These are phyloP conservation scores for Caenorhabditis angaria DNA, from an alignment of 2,888 invertebrate species.

Conservation along the genomic window DNA sequence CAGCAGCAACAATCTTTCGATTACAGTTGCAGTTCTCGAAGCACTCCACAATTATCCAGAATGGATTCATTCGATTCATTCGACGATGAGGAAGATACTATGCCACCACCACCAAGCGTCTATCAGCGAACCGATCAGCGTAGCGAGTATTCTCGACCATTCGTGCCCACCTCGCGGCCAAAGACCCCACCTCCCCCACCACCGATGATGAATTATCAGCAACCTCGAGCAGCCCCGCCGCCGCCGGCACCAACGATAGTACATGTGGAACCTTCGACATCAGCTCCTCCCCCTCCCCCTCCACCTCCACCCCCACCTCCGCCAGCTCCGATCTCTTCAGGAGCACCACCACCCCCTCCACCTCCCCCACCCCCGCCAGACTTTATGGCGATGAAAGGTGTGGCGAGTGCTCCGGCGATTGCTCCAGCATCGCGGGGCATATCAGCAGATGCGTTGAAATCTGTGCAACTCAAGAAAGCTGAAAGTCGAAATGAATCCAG, in stretches of 20 bases:
- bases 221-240: conserved; percentile 26
- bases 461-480: conserved; percentile 42
- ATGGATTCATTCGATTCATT: conserved; percentile 53
- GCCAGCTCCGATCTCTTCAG: conserved; percentile 26
- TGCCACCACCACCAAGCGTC: conserved; percentile 22
- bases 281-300: conserved; percentile 52
- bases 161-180: conserved; percentile 57
- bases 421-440: no score
- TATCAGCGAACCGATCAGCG: conserved; percentile 23
- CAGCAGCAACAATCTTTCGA: conserved; percentile 26
- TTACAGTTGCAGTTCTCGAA: conserved; percentile 36
- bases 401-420: conserved; percentile 30
- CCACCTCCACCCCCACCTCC: conserved; percentile 72
- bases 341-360: conserved; percentile 43
- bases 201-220: conserved; percentile 17
- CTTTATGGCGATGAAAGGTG: conserved; percentile 38
- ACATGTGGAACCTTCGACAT: conserved; percentile 42
- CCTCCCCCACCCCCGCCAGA: conserved; percentile 57
- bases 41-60: conserved; percentile 45
- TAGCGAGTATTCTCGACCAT: conserved; percentile 63
- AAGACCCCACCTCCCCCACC: conserved; percentile 74
- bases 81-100: conserved; percentile 43
- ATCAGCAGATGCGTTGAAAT: conserved; percentile 48
- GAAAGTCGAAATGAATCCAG: conserved; percentile 19
- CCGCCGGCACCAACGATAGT: conserved; percentile 27